Evolutionary conservation across 2,797 vertebrate genomes (phyloP), one percentile per base, ranked within the genome.

Genomic region (Argya squamiceps): DNA sequence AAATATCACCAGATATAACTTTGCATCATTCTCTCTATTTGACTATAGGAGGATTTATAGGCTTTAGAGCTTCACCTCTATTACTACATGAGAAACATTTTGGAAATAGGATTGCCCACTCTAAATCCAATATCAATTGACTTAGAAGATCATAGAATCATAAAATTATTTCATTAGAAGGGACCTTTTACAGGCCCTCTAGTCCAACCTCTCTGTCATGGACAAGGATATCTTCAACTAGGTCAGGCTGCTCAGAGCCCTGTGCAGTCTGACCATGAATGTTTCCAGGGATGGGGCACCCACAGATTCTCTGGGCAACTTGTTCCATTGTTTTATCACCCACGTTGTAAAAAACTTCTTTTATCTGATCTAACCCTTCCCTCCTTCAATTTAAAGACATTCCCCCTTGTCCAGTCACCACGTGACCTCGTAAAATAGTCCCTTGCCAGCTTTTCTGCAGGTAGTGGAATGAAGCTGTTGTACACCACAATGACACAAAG

Each of bases 401-500:
- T 37, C 0, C 10, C n/a, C 30, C 12, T 47, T 27, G 12, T 17
- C 26, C 34, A 36, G 1, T 47, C 39, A 46, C 24, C 47, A 47
- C 15, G 27, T 5, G 4, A 7, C 12, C 15, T 47, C 1, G 0
- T 34, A 10, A 81, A 53, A 52, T 60, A 18, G 21, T 14, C 39
- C 17, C n/a, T 67, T 39, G 67, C 11, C 41, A 47, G 7, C 4
- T 55, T 47, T 47, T 17, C 47, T 44, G n/a, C 15, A 44, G 47
- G 73, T 24, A 41, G 16, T 39, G 20, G 16, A 52, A 88, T 37
- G 37, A 37, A 10, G 37, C 37, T 37, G 37, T 10, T 11, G 37
- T 37, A 37, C 37, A 37, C 37, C 37, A 37, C 37, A 37, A 37
- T 12, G 37, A 37, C 37, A 37, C 37, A 37, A 37, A 37, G 37